These are phyloP conservation scores for Xylophagus ater DNA, from an alignment of 2,888 invertebrate species.

Conservation along the genomic window DNA sequence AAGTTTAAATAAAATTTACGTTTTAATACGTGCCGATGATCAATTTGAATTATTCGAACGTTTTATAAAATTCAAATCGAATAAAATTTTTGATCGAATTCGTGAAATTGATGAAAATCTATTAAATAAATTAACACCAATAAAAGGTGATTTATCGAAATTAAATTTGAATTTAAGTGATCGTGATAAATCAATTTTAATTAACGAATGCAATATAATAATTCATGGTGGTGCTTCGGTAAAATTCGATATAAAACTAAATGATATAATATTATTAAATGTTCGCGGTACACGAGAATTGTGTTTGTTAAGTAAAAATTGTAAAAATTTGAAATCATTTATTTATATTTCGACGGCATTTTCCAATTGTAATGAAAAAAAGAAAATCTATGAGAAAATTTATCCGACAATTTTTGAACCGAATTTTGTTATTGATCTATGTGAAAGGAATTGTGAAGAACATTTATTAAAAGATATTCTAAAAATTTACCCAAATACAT, in stretches of 20 bases:
- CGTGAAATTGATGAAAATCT: not conserved
- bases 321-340: constrained; percentile 24
- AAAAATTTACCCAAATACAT: constrained; percentile 43
- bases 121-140: constrained; percentile 3
- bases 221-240: constrained; percentile 47
- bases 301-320: constrained; percentile 14
- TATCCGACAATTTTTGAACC: constrained; percentile 30
- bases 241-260: constrained; percentile 42
- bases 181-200: constrained; percentile 10
- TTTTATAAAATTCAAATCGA: not conserved
- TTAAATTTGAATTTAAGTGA: constrained; percentile 7
- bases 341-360: constrained; percentile 48
- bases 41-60: not conserved
- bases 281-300: constrained; percentile 17
- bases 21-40: constrained; percentile 8
- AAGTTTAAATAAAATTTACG: constrained; percentile 18
- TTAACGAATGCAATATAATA: constrained; percentile 34
- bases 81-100: not conserved
- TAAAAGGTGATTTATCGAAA: constrained; percentile 12
- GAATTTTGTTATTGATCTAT: constrained; percentile 2
- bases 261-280: constrained; percentile 24
- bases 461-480: constrained; percentile 7
- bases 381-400: constrained; percentile 40
- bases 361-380: constrained; percentile 42
- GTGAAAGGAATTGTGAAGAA: constrained; percentile 6